phyloP scores from a whole-genome alignment of 30 jellyfish, hydroid and myxozoan genomes.

The Hydractinia echinata region DNA sequence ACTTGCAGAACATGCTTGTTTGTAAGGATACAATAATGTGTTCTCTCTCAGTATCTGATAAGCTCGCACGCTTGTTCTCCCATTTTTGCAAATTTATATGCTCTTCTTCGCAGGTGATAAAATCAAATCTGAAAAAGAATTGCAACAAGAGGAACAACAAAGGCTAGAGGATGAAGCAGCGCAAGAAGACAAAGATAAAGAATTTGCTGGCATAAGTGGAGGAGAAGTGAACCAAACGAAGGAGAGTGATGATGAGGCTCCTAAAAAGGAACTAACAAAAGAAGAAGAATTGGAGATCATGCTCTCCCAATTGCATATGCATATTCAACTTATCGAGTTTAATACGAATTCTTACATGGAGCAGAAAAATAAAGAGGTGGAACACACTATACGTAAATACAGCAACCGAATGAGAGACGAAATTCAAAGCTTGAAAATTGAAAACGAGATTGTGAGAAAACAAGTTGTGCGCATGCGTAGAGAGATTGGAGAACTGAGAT shows the following conservation, averaged over 20 bases:
- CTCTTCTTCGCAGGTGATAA: background rate
- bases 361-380: conserved; percentile 2
- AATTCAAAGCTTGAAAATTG: conserved; percentile 18
- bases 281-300: conserved; percentile 10
- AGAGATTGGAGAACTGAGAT: conserved; percentile 12
- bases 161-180: background rate
- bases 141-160: background rate
- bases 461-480: conserved; percentile 36
- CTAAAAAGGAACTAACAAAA: background rate
- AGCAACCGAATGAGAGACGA: conserved; percentile 24
- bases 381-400: conserved; percentile 5
- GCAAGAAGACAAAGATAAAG: background rate
- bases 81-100: background rate
- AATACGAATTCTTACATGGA: conserved; percentile 15
- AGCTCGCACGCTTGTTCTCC: too few species aligned
- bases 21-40: too few species aligned
- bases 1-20: too few species aligned
- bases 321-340: conserved; percentile 18
- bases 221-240: background rate
- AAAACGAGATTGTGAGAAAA: conserved; percentile 26
- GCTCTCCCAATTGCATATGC: conserved; percentile 9
- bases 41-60: too few species aligned
- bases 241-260: too few species aligned
- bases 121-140: conserved; percentile 3
- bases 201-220: background rate